Percentiles rank a stretch among this genome's conserved stretches.
Evolutionary conservation across 2,888 invertebrate species (phyloP).

Genomic region (Cryptosula pallasiana): DNA sequence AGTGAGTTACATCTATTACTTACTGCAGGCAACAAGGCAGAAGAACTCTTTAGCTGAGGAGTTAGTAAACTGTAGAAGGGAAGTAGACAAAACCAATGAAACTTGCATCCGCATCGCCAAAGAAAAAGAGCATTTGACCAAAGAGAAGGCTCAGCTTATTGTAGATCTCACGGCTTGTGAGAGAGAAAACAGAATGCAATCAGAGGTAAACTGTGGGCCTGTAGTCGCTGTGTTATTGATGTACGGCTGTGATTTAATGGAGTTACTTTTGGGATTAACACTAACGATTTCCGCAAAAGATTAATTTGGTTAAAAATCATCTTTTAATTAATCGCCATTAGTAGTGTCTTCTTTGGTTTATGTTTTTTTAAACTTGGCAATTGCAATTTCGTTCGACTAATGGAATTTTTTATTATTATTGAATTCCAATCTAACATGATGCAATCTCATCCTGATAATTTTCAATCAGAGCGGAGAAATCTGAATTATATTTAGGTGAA

Average conservation of each 20-base stretch:
- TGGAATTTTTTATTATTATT: background rate
- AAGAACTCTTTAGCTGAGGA: constrained; percentile 67
- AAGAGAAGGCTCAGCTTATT: constrained; percentile 51
- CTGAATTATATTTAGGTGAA: background rate
- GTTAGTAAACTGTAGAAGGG: constrained; percentile 42
- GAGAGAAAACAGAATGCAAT: constrained; percentile 51
- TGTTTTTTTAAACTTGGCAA: too few relatives aligned
- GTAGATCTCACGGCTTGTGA: constrained; percentile 47
- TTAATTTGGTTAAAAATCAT: too few relatives aligned
- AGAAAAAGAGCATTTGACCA: constrained; percentile 77
- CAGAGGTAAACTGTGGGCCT: constrained; percentile 35
- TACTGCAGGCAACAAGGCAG: constrained; percentile 67
- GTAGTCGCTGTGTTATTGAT: background rate
- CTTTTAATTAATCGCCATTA: too few relatives aligned
- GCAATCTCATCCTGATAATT: too few relatives aligned
- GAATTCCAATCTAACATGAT: too few relatives aligned
- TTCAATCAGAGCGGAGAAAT: too few relatives aligned
- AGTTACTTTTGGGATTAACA: too few relatives aligned
- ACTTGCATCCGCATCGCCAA: constrained; percentile 55
- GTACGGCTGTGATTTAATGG: background rate
- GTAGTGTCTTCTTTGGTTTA: background rate
- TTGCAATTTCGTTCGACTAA: background rate
- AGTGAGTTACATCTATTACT: too few relatives aligned
- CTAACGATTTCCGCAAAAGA: too few relatives aligned
- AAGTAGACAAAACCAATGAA: constrained; percentile 43